Percentiles rank a stretch among this genome's conserved stretches.
Conservation (phyloP, 2,113 vertebrate genomes). For the Hipposideros armiger region DNA sequence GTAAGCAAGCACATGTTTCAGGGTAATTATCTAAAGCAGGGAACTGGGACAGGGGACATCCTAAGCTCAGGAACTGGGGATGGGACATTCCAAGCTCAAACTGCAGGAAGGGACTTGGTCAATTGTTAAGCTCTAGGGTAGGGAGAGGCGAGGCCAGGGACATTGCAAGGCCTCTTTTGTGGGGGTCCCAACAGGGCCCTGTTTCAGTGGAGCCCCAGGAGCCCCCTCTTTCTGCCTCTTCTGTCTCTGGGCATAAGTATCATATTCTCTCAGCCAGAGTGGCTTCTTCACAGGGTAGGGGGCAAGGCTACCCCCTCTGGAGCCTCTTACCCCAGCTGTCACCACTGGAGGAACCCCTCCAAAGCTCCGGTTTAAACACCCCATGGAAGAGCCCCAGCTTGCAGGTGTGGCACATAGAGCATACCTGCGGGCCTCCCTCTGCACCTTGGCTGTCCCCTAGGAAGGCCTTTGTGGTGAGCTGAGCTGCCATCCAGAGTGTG, state of each 20-base stretch:
- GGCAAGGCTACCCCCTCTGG: not conserved
- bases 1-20: no score
- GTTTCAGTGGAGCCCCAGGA: not conserved
- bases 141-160: no score
- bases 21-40: no score
- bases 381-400: no score
- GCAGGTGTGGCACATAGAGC: not conserved
- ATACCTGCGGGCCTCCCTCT: fast-evolving
- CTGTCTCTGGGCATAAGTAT: not conserved
- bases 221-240: not conserved
- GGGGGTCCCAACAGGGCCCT: no score
- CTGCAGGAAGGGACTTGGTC: no score
- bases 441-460: not conserved
- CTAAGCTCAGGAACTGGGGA: no score
- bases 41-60: no score
- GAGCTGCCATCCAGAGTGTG: not conserved
- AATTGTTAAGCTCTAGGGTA: no score
- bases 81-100: no score
- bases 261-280: not conserved
- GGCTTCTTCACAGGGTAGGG: not conserved
- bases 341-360: not conserved
- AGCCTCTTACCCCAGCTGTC: not conserved
- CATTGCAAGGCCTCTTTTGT: no score
- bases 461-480: not conserved
- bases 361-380: not conserved